Percentiles rank a stretch among this genome's conserved stretches.
These are phyloP conservation scores for Oscheius sp. DNA, from an alignment of 2,888 invertebrate species.

Conservation along the genomic window DNA sequence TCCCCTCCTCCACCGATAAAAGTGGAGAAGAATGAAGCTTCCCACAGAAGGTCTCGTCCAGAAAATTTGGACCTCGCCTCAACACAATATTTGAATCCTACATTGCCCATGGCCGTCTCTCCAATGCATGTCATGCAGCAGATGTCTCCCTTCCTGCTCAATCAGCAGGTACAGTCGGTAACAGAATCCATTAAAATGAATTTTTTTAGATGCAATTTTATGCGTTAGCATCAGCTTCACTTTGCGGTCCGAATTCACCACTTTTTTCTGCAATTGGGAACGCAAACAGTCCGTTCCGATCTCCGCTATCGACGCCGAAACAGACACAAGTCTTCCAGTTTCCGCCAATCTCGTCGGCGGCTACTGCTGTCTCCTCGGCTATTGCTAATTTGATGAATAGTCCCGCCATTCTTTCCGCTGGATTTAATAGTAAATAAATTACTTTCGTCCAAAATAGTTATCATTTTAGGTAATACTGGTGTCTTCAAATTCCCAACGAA, in stretches of 20 bases:
- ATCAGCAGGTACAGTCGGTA: constrained; percentile 29
- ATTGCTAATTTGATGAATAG: constrained; percentile 25
- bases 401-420: constrained; percentile 21
- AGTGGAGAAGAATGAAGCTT: neutral
- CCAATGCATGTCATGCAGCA: constrained; percentile 33
- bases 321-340: constrained; percentile 32
- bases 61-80: constrained; percentile 39
- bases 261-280: constrained; percentile 10
- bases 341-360: constrained; percentile 27
- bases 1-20: constrained; percentile 27
- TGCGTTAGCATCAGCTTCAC: constrained; percentile 41
- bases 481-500: constrained; percentile 29
- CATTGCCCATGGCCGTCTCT: constrained; percentile 28
- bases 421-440: constrained; percentile 5
- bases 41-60: constrained; percentile 31
- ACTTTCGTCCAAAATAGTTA: neutral
- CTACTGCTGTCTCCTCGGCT: constrained; percentile 5
- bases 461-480: neutral
- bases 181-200: neutral
- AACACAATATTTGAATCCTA: constrained; percentile 37
- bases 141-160: constrained; percentile 37
- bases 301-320: constrained; percentile 35
- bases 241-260: constrained; percentile 39
- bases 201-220: constrained; percentile 22
- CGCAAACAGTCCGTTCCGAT: constrained; percentile 24